Evolutionary conservation across 1,140 invertebrate species (phyloP).

Genomic region (Neelides sp.): DNA sequence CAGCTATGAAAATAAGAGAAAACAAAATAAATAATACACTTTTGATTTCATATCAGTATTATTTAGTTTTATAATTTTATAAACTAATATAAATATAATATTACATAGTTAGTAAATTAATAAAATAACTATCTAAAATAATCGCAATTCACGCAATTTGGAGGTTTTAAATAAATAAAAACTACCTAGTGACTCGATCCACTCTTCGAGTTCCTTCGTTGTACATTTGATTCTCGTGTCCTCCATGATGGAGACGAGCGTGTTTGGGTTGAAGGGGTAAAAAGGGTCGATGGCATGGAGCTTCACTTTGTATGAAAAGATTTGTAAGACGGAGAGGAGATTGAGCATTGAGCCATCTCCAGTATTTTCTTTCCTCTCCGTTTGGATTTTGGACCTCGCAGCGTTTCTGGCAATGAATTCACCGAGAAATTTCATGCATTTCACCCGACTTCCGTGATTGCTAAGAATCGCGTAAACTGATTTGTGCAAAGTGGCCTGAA

Average conservation of each 20-base stretch:
- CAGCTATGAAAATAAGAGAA: slow-evolving; percentile 6
- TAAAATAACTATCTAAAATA: neutral
- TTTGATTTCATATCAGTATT: no score
- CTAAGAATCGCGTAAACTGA: slow-evolving; percentile 72
- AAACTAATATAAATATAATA: no score
- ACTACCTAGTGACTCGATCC: slow-evolving; percentile 54
- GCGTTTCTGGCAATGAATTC: slow-evolving; percentile 64
- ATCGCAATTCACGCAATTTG: no score
- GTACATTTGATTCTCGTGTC: slow-evolving; percentile 74
- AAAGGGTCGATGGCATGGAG: slow-evolving; percentile 67
- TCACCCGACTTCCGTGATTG: slow-evolving; percentile 59
- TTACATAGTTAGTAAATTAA: no score
- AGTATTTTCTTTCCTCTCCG: slow-evolving; percentile 67
- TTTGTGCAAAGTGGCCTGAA: slow-evolving; percentile 53
- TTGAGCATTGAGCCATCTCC: slow-evolving; percentile 93
- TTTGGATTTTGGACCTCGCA: slow-evolving; percentile 75
- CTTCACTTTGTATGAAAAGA: slow-evolving; percentile 68
- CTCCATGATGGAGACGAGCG: slow-evolving; percentile 61
- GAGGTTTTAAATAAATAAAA: no score
- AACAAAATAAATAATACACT: no score
- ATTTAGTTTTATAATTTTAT: no score
- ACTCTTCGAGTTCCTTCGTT: slow-evolving; percentile 62
- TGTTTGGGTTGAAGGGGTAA: slow-evolving; percentile 73
- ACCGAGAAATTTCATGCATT: slow-evolving; percentile 63
- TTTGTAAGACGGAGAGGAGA: slow-evolving; percentile 75